A percentile compares a stretch with the other conserved stretches of the same genome.
Conservation (phyloP, 2,797 vertebrate genomes). For the Spinus olivaceus region DNA sequence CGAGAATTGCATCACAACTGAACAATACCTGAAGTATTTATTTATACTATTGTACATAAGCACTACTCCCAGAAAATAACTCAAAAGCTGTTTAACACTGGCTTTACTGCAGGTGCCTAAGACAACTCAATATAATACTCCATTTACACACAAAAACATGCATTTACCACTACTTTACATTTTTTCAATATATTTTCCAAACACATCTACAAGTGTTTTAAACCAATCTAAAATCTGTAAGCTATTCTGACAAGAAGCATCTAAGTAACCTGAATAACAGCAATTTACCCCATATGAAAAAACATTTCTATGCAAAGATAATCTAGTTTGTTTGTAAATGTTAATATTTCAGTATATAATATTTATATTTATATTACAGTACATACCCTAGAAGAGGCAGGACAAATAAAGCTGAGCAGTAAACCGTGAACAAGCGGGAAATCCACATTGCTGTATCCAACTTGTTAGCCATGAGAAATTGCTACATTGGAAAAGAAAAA, state of each 20-base stretch:
- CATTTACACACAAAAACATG: background rate
- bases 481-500: constrained; percentile 74
- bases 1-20: constrained; percentile 70
- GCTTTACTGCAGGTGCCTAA: background rate
- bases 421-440: constrained; percentile 94
- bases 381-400: constrained; percentile 95
- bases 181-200: background rate
- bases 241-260: background rate
- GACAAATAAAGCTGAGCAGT: constrained; percentile 97
- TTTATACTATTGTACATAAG: background rate
- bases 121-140: background rate
- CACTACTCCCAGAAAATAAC: background rate
- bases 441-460: constrained; percentile 99
- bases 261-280: background rate
- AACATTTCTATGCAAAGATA: background rate
- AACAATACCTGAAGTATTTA: constrained; percentile 23
- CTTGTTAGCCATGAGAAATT: constrained; percentile 95
- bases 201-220: background rate
- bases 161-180: background rate
- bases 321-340: background rate
- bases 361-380: background rate
- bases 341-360: background rate
- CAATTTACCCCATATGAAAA: background rate
- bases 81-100: background rate
- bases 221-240: background rate